Evolutionary conservation across 2,797 vertebrate species (phyloP).

Genomic region (Pseudochaenichthys georgianus): DNA sequence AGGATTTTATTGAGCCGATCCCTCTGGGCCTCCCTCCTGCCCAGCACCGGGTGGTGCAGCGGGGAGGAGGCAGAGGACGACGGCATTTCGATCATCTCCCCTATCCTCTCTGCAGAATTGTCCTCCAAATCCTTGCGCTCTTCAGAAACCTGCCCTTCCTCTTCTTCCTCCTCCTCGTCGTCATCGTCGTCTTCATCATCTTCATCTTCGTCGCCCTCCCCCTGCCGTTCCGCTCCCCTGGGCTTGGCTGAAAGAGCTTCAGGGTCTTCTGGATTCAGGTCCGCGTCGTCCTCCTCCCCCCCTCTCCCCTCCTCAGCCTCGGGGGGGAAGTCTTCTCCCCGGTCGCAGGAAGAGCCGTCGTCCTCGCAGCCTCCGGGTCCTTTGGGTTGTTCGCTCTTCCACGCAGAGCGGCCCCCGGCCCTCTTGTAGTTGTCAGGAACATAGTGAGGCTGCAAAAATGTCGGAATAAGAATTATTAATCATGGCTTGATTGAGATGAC

Average conservation of each 20-base stretch:
- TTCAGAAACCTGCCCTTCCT: slow-evolving; percentile 62
- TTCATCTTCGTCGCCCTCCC: slow-evolving; percentile 61
- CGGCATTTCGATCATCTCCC: slow-evolving; percentile 79
- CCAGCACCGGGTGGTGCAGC: slow-evolving; percentile 82
- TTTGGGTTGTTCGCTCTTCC: slow-evolving; percentile 95
- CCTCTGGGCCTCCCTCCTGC: slow-evolving; percentile 89
- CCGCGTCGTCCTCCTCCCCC: slow-evolving; percentile 67
- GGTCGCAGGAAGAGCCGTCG: slow-evolving; percentile 85
- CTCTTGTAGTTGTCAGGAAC: slow-evolving; percentile 99
- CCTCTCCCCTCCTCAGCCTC: slow-evolving; percentile 77
- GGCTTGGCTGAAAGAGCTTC: slow-evolving; percentile 63
- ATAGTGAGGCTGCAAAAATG: slow-evolving; percentile 91
- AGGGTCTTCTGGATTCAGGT: slow-evolving; percentile 64
- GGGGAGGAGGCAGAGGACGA: slow-evolving; percentile 77
- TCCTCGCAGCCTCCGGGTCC: slow-evolving; percentile 85
- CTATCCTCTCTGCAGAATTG: slow-evolving; percentile 79
- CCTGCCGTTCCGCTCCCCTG: slow-evolving; percentile 82
- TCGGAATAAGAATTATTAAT: slow-evolving; percentile 6
- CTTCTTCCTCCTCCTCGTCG: slow-evolving; percentile 69
- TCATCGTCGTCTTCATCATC: slow-evolving; percentile 69
- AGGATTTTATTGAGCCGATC: slow-evolving; percentile 96
- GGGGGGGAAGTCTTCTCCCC: slow-evolving; percentile 73
- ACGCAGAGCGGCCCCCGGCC: slow-evolving; percentile 95
- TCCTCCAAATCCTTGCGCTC: slow-evolving; percentile 79
- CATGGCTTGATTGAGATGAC: neutral